These are phyloP conservation scores for Phymastichus coffea DNA, from an alignment of 1,140 invertebrate genomes.

Conservation along the genomic window DNA sequence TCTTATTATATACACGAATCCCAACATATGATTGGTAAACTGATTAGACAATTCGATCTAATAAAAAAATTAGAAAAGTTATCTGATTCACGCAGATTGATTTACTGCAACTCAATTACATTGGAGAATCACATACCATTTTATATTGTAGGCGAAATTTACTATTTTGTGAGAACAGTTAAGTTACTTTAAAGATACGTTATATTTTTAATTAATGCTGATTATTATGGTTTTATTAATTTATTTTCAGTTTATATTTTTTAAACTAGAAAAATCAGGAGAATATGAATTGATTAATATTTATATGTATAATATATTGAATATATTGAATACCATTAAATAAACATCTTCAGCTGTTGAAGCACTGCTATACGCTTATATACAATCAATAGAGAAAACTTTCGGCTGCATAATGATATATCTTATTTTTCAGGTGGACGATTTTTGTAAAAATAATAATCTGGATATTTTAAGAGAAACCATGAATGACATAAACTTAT, in stretches of 20 bases:
- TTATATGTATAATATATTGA: too few species aligned
- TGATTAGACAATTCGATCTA: conserved; percentile 22
- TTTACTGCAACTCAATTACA: conserved; percentile 2
- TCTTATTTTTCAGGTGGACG: conserved; percentile 33
- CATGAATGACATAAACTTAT: conserved; percentile 25
- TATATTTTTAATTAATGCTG: not conserved
- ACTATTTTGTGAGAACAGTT: conserved; percentile 36
- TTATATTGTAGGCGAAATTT: conserved; percentile 31
- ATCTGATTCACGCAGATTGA: not conserved
- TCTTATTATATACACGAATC: conserved; percentile 29
- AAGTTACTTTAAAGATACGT: not conserved
- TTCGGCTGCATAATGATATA: too few species aligned
- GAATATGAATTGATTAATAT: too few species aligned
- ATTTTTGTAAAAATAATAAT: conserved; percentile 10
- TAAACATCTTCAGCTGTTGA: too few species aligned
- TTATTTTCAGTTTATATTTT: conserved; percentile 3
- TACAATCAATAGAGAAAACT: too few species aligned
- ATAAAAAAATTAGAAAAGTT: conserved; percentile 15
- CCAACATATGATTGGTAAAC: conserved; percentile 29
- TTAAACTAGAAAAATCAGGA: too few species aligned
- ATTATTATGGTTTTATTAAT: not conserved
- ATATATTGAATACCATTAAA: too few species aligned
- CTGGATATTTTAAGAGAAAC: conserved; percentile 13
- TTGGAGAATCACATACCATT: conserved; percentile 27
- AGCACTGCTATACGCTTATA: too few species aligned